A percentile compares a stretch with the other conserved stretches of the same genome.
Evolutionary conservation across 2,797 vertebrate species (phyloP).

Genomic region (Clarias pachynema): DNA sequence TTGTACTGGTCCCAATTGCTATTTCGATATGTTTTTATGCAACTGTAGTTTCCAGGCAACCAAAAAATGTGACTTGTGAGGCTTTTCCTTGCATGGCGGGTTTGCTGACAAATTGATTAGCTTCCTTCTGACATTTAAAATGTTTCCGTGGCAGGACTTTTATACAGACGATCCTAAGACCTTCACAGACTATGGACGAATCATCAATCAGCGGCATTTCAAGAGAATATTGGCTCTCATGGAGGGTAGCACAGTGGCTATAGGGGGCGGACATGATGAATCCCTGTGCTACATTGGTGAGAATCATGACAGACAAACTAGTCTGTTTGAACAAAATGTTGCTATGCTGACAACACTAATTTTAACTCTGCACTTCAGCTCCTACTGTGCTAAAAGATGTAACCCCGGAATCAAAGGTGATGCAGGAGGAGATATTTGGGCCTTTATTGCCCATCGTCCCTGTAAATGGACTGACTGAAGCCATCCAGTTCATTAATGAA

Average conservation of each 20-base stretch:
- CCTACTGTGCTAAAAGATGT: constrained; percentile 85
- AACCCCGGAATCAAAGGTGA: constrained; percentile 77
- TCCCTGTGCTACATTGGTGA: constrained; percentile 80
- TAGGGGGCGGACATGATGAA: constrained; percentile 83
- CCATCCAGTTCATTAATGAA: constrained; percentile 84
- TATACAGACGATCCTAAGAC: constrained; percentile 84
- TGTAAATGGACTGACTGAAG: constrained; percentile 77
- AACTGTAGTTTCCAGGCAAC: background rate
- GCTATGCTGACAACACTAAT: background rate
- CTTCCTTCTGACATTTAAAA: background rate
- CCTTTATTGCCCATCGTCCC: constrained; percentile 84
- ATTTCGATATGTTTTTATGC: too few species aligned
- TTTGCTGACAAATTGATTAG: background rate
- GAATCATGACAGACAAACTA: background rate
- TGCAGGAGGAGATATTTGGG: constrained; percentile 92
- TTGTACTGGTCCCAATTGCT: too few species aligned
- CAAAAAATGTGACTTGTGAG: background rate
- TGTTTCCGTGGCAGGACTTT: constrained; percentile 79
- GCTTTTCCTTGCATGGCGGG: background rate
- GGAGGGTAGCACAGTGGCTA: constrained; percentile 80
- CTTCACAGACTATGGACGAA: constrained; percentile 84
- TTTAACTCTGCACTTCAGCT: constrained; percentile 64
- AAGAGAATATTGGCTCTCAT: constrained; percentile 77
- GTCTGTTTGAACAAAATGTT: background rate
- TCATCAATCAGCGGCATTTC: constrained; percentile 85